Percentiles rank a stretch among this genome's conserved stretches.
phyloP scores from a whole-genome alignment of 2,113 vertebrate genomes.

The Patagioenas fasciata region DNA sequence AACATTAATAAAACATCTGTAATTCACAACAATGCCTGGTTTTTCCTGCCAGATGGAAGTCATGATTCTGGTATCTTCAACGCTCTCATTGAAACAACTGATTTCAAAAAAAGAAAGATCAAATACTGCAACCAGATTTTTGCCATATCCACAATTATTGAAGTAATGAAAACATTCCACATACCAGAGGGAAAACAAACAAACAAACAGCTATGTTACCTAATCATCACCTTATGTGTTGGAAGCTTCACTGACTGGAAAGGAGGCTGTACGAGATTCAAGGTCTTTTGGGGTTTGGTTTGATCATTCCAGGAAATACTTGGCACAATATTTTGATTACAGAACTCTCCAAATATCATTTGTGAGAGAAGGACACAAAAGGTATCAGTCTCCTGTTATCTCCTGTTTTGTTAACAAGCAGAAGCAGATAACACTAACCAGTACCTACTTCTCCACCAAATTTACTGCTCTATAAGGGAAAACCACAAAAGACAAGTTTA shows the following conservation, averaged over 20 bases:
- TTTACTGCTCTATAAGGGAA: not conserved
- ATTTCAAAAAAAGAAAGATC: not conserved
- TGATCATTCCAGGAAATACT: conserved; percentile 28
- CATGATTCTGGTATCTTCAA: not conserved
- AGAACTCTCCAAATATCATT: conserved; percentile 11
- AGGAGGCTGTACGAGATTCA: not conserved
- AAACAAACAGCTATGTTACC: not conserved
- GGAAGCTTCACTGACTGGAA: fast-evolving
- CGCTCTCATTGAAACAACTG: not conserved
- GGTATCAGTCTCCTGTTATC: not conserved
- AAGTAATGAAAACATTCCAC: not conserved
- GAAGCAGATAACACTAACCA: not conserved
- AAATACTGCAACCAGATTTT: not conserved
- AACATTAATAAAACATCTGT: not conserved
- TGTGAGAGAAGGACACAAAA: not conserved
- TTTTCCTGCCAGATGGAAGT: not conserved
- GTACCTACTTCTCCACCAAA: not conserved
- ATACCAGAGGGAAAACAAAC: not conserved
- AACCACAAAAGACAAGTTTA: not conserved
- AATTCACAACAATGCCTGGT: not conserved
- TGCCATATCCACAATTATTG: not conserved
- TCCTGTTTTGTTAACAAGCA: not conserved
- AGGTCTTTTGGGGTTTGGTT: not conserved
- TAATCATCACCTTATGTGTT: not conserved
- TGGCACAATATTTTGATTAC: conserved; percentile 15